Evolutionary conservation across 1,140 invertebrate species (phyloP), one percentile per base, ranked within the genome.

Genomic region (Papilio helenus): DNA sequence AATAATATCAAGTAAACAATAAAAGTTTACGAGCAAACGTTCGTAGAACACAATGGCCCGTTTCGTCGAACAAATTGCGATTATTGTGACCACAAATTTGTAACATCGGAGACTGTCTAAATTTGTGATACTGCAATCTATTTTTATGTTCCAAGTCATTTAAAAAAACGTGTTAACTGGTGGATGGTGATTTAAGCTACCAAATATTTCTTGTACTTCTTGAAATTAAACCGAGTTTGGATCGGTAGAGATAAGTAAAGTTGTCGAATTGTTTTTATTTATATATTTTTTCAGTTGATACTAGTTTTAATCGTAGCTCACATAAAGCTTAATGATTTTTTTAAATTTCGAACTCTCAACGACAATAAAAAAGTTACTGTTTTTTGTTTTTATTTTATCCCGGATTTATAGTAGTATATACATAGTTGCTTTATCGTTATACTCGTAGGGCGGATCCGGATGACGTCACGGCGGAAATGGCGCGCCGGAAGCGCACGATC

Each of bases 401-500:
- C 2, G 12, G 34, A 72, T n/a, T 72, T n/a, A 29, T 23, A 23
- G 18, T 39, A 44, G 14, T 14, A 74, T 23, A 46, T 79, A 12
- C 16, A 44, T 76, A 58, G 80, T 74, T 72, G 55, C 72, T 55
- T 18, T 55, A 76, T 34, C 5, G 29, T 58, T 65, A 72, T 44
- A 44, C 55, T 34, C 76, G 9, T 72, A 77, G 76, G 77, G 72
- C 14, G 3, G 29, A 72, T 72, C 79, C 72, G 72, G 58, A 72
- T 83, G 82, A 80, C 80, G 80, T 85, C 80, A 85, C 79, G 79
- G 81, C 84, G 86, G 86, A 87, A 80, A 78, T 74, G 39, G 58
- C 58, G 39, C 80, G 80, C 82, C 86, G 86, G 86, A 88, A 82
- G 79, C 81, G 80, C 61, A 76, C 80, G 76, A 85, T 85, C 82